Conservation (phyloP, 2,797 vertebrate genomes). For the Xiphophorus birchmanni region DNA sequence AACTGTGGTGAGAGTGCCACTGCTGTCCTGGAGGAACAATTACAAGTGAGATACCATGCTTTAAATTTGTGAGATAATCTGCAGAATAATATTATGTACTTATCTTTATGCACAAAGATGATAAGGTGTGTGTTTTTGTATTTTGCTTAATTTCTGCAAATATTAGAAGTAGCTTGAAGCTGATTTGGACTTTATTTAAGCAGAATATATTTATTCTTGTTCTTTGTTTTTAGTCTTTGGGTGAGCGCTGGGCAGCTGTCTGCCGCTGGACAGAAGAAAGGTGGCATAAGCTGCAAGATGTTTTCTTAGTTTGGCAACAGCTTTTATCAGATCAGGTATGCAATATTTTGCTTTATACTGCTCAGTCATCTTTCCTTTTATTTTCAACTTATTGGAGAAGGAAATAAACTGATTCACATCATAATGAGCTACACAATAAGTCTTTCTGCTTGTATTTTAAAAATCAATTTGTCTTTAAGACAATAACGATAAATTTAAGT, state of each 20-base stretch:
- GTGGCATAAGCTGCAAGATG: slow-evolving; percentile 89
- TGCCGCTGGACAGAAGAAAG: slow-evolving; percentile 97
- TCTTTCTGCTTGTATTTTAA: not conserved
- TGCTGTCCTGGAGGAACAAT: slow-evolving; percentile 89
- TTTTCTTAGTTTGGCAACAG: slow-evolving; percentile 90
- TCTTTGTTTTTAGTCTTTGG: slow-evolving; percentile 82
- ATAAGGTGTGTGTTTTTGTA: not conserved
- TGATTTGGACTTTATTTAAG: not conserved
- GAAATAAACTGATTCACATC: not conserved
- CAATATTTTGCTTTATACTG: not conserved
- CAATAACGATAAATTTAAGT: not conserved
- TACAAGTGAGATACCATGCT: slow-evolving; percentile 84
- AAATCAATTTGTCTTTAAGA: not conserved
- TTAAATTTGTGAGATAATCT: not conserved
- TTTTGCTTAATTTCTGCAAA: not conserved
- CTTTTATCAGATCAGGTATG: slow-evolving; percentile 92
- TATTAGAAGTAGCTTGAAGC: not conserved
- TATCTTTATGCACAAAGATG: not conserved
- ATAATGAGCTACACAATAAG: not conserved
- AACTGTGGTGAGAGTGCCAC: slow-evolving; percentile 92
- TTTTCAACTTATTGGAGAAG: not conserved
- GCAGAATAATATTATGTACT: not conserved
- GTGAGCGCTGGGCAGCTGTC: slow-evolving; percentile 96
- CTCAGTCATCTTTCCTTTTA: not conserved
- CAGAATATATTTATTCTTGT: slow-evolving; percentile 1